Evolutionary conservation across 2,113 vertebrate genomes (phyloP).

Genomic region (Paedocypris sp.): DNA sequence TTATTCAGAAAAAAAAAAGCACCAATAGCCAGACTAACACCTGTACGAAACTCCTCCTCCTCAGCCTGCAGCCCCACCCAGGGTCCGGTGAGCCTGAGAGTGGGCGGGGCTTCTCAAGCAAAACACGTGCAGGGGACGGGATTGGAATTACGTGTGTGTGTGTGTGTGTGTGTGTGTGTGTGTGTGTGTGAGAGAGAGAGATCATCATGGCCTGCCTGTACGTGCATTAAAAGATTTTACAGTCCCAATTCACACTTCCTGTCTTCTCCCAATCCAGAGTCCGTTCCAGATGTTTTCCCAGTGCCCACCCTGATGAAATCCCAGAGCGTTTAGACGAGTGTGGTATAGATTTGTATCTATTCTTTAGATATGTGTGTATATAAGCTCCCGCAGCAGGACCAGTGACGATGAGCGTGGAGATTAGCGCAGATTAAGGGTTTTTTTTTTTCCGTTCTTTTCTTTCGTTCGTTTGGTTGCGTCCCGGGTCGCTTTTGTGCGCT

Average conservation of each 20-base stretch:
- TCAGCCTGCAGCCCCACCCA: constrained; percentile 8
- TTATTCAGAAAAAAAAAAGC: constrained; percentile 23
- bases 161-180: constrained; percentile 14
- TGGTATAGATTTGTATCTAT: constrained; percentile 42
- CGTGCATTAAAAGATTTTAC: constrained; percentile 18
- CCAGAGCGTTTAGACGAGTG: too few species aligned
- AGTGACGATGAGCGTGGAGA: too few species aligned
- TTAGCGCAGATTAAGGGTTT: too few species aligned
- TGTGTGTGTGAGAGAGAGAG: background rate
- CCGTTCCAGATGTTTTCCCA: too few species aligned
- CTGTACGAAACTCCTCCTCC: constrained; percentile 35
- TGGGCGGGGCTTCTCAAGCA: constrained; percentile 15
- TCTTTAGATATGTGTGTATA: constrained; percentile 52
- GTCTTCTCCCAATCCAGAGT: constrained; percentile 14
- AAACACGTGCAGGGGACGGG: constrained; percentile 13
- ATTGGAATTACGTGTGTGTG: constrained; percentile 56
- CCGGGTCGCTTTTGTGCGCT: too few species aligned
- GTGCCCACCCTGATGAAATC: constrained; percentile 5
- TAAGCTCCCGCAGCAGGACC: too few species aligned
- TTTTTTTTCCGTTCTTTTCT: too few species aligned
- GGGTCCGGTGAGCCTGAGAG: background rate
- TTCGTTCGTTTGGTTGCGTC: too few species aligned
- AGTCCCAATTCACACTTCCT: background rate
- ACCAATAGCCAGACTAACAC: constrained; percentile 35
- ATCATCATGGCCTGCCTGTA: background rate